Evolutionary conservation across 2,888 invertebrate genomes (phyloP), one percentile per base, ranked within the genome.

Genomic region (Cantharis rustica): DNA sequence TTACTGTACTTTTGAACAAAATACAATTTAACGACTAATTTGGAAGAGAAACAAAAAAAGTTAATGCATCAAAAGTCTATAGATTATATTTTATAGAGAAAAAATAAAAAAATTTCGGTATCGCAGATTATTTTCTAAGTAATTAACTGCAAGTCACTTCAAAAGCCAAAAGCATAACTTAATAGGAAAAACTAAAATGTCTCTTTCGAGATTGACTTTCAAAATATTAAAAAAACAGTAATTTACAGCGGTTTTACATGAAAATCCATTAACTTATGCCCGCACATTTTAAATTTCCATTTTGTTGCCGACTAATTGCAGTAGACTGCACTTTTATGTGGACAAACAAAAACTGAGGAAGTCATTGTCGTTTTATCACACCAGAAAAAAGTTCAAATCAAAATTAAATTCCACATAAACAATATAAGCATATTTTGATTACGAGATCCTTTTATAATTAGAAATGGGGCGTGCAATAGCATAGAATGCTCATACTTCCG

Each of bases 331-430:
- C n/a, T n/a, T 47, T 47, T 47, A 47, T 47, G 5, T 23, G 10
- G 47, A 9, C 7, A n/a, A n/a, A n/a, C 47, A n/a, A 47, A n/a
- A 47, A n/a, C 47, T 9, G n/a, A 47, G 47, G n/a, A 31, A 47
- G 47, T 47, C 47, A n/a, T 47, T 47, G 47, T 47, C 47, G 47
- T n/a, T 47, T 66, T 66, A 66, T n/a, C 64, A 13, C 7, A 7
- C n/a, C 13, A 3, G 7, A 13, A 47, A 47, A 77, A 69, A 76
- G 69, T 66, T 70, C 61, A 63, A 75, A 75, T 75, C 77, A 72
- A 77, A 77, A 77, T 75, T 75, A 75, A 77, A 77, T 77, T 77
- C 77, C 75, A 68, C 75, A 75, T 77, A 77, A 77, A 77, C 77
- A 77, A 77, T 77, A 74, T 71, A 71, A 47, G 47, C 64, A 66